Conservation (phyloP, 2,113 vertebrate species). For the crab-eating macaque (Macaca fascicularis) region DNA sequence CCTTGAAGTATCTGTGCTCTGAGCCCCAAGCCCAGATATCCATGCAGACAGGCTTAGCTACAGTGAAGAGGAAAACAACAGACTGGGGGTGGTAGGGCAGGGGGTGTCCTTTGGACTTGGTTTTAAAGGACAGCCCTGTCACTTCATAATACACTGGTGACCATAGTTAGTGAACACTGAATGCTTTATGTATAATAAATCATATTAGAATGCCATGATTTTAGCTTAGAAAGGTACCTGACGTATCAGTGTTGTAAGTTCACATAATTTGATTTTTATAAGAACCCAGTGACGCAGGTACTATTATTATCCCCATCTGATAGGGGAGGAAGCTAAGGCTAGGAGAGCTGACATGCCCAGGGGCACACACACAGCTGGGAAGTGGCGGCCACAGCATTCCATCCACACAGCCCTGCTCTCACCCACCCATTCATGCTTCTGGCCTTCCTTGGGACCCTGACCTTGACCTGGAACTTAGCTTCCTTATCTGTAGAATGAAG, state of each 20-base stretch:
- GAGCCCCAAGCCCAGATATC: neutral
- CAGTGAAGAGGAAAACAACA: neutral
- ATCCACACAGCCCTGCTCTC: too few relatives aligned
- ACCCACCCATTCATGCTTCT: too few relatives aligned
- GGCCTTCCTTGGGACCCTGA: accelerated
- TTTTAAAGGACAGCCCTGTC: neutral
- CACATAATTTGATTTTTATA: neutral
- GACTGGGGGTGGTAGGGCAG: neutral
- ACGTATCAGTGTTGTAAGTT: accelerated
- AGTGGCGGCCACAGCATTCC: accelerated
- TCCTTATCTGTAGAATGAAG: neutral
- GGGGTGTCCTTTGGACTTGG: neutral
- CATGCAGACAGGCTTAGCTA: neutral
- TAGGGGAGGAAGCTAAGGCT: neutral
- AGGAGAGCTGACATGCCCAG: accelerated
- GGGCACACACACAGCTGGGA: accelerated
- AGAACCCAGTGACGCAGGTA: accelerated
- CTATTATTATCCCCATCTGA: accelerated
- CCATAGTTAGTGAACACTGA: accelerated
- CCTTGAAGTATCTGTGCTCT: accelerated
- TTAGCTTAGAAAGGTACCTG: neutral
- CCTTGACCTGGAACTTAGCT: neutral
- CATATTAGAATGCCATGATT: neutral
- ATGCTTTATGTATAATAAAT: neutral
- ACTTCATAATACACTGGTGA: accelerated